Conservation (phyloP, 2,113 vertebrate genomes). For the Neodontobutis hainanensis region DNA sequence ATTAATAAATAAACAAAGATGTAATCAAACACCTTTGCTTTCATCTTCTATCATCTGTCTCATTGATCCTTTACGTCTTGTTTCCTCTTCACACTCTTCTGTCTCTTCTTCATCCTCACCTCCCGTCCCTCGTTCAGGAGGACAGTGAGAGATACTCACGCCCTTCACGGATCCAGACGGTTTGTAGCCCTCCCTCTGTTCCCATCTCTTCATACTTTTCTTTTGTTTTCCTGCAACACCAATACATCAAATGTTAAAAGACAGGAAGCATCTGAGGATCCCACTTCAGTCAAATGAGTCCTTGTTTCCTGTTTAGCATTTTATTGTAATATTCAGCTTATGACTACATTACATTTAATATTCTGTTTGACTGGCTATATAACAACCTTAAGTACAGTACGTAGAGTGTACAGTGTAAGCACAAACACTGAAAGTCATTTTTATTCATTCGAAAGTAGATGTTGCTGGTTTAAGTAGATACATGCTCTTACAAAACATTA, state of each 20-base stretch:
- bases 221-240: background rate
- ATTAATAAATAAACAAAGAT: no score
- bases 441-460: no score
- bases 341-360: no score
- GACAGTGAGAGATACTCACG: conserved; percentile 93
- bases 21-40: background rate
- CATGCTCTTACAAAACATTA: no score
- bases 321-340: no score
- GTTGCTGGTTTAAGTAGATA: no score
- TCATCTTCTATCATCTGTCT: conserved; percentile 14
- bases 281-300: no score
- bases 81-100: conserved; percentile 19
- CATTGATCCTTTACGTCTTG: conserved; percentile 45
- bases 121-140: conserved; percentile 81
- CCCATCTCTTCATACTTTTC: conserved; percentile 23
- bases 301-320: no score
- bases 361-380: no score
- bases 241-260: background rate
- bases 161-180: conserved; percentile 85
- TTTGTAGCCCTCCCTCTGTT: conserved; percentile 78
- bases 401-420: no score
- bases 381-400: no score
- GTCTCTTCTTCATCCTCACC: conserved; percentile 29
- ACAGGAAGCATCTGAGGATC: background rate
- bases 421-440: no score